Percentiles rank a stretch among this genome's conserved stretches.
These are phyloP conservation scores for Anneissia japonica DNA, from an alignment of 35 echinoderm and acorn worm genomes.

Conservation along the genomic window DNA sequence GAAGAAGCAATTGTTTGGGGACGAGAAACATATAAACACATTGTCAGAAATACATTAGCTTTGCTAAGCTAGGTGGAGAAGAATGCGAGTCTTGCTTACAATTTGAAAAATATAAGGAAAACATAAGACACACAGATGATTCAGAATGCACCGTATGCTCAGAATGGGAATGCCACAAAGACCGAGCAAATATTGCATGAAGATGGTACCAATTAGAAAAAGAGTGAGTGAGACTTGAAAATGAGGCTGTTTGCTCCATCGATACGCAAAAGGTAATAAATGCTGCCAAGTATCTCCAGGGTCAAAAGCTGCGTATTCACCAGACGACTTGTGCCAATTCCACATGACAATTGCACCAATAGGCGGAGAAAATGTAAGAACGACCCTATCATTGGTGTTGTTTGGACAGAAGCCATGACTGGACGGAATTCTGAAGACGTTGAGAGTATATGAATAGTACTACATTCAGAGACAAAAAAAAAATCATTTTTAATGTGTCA, in stretches of 20 bases:
- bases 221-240: not conserved
- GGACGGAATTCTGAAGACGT: constrained; percentile 1
- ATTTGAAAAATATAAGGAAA: too few relatives aligned
- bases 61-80: too few relatives aligned
- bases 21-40: too few relatives aligned
- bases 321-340: not conserved
- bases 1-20: too few relatives aligned
- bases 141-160: not conserved
- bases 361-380: not conserved
- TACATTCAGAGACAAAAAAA: not conserved
- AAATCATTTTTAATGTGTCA: too few relatives aligned
- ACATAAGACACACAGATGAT: not conserved
- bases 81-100: too few relatives aligned
- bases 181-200: not conserved
- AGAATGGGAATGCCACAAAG: not conserved
- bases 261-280: constrained; percentile 18
- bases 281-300: not conserved
- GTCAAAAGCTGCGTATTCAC: not conserved
- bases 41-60: too few relatives aligned
- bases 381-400: not conserved
- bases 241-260: not conserved
- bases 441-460: not conserved
- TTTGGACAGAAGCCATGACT: not conserved
- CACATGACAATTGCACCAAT: constrained; percentile 15
- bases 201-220: not conserved